Evolutionary conservation across 2,113 vertebrate genomes (phyloP).

Genomic region (Alligator sinensis): DNA sequence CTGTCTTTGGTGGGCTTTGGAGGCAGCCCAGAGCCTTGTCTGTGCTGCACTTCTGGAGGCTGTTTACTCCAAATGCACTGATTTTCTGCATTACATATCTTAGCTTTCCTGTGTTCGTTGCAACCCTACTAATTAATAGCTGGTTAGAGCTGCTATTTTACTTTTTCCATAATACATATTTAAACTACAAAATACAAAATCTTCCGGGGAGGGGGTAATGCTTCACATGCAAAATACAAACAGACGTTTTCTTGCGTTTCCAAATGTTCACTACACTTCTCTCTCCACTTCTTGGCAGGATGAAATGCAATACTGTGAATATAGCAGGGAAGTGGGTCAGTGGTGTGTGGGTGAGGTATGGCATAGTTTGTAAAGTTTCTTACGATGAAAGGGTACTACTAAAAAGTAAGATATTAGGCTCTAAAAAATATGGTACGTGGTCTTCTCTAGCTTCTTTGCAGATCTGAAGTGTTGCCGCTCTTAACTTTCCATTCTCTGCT

Average conservation of each 20-base stretch:
- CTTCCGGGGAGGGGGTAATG: no score
- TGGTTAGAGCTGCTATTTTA: background rate
- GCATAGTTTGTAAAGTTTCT: constrained; percentile 39
- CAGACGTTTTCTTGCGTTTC: background rate
- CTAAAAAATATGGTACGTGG: constrained; percentile 13
- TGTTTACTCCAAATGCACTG: background rate
- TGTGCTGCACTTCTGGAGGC: background rate
- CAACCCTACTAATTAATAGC: background rate
- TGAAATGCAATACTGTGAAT: constrained; percentile 28
- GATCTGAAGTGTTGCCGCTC: constrained; percentile 13
- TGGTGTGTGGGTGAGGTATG: background rate
- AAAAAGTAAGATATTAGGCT: background rate
- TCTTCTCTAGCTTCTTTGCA: background rate
- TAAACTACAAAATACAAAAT: no score
- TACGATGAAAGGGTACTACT: constrained; percentile 17
- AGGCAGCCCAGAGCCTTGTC: background rate
- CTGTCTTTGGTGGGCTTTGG: background rate
- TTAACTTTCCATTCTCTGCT: background rate
- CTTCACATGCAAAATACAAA: no score
- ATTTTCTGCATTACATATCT: background rate
- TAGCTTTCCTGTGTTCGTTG: background rate
- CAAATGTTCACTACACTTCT: constrained; percentile 37
- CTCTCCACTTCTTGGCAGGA: constrained; percentile 8
- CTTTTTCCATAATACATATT: background rate
- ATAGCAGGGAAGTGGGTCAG: background rate